Conservation (phyloP, 2,888 invertebrate genomes). For the Sipha maydis region DNA sequence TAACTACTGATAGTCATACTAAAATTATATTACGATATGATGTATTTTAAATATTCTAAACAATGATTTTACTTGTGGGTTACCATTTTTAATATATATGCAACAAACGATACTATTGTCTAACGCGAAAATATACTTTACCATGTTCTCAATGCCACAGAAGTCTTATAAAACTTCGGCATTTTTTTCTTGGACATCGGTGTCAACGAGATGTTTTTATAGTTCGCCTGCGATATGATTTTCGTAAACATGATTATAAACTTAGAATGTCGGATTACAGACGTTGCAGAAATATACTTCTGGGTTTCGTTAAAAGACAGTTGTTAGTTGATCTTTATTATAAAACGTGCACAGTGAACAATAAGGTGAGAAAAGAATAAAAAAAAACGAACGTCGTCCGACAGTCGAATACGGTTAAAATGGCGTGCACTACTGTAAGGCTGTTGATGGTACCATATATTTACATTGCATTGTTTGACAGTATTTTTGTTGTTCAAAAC, state of each 20-base stretch:
- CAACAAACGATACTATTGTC: no score
- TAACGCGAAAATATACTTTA: not conserved
- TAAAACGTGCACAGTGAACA: not conserved
- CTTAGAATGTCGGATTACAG: not conserved
- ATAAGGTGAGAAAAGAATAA: not conserved
- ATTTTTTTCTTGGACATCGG: constrained; percentile 13
- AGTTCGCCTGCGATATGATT: not conserved
- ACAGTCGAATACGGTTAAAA: not conserved
- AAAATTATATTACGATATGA: no score
- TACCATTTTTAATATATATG: no score
- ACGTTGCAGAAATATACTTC: not conserved
- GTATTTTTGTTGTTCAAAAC: no score
- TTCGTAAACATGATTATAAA: constrained; percentile 21
- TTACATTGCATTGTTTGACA: no score
- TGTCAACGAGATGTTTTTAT: not conserved
- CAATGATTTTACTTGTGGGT: no score
- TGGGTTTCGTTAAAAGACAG: not conserved
- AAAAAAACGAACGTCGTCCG: not conserved
- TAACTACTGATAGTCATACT: no score
- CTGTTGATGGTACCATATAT: not conserved
- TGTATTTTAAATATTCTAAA: no score
- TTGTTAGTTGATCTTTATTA: not conserved
- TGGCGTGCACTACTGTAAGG: not conserved
- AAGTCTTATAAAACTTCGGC: constrained; percentile 11
- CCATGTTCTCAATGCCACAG: constrained; percentile 26